Percentiles rank a stretch among this genome's conserved stretches.
Conservation (phyloP, 2,113 vertebrate genomes). For the Gasterosteus aculeatus region DNA sequence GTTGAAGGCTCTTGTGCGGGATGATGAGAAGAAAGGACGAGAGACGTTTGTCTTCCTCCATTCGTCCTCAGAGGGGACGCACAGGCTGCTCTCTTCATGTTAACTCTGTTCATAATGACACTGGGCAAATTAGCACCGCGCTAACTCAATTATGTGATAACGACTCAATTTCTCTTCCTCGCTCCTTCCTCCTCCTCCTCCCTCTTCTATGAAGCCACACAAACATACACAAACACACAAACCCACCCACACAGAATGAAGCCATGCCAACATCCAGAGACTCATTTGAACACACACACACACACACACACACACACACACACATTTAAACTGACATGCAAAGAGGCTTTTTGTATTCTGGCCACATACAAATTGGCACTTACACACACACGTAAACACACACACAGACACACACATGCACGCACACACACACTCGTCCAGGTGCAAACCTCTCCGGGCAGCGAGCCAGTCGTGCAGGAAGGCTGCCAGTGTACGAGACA, state of each 20-base stretch:
- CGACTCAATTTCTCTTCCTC: conserved; percentile 18
- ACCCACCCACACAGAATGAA: conserved; percentile 25
- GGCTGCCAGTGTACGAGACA: conserved; percentile 62
- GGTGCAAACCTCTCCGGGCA: conserved; percentile 63
- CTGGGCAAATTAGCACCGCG: conserved; percentile 30
- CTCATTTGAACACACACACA: neutral
- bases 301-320: neutral
- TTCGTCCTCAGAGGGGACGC: neutral
- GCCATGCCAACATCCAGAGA: conserved; percentile 7
- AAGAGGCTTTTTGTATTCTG: neutral
- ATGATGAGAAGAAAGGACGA: neutral
- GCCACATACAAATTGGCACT: neutral
- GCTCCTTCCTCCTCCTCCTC: conserved; percentile 5
- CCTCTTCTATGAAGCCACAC: conserved; percentile 25
- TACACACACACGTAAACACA: conserved; percentile 4
- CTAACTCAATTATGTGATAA: conserved; percentile 51
- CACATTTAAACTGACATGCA: conserved; percentile 23
- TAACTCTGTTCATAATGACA: conserved; percentile 32
- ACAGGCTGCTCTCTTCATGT: conserved; percentile 11
- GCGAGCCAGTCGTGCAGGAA: conserved; percentile 52
- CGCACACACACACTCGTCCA: conserved; percentile 38
- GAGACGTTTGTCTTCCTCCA: neutral
- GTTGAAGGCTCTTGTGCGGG: conserved; percentile 23
- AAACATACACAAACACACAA: neutral
- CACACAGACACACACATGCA: neutral